phyloP scores from a whole-genome alignment of 1,140 invertebrate genomes.

The Telenomus remus region DNA sequence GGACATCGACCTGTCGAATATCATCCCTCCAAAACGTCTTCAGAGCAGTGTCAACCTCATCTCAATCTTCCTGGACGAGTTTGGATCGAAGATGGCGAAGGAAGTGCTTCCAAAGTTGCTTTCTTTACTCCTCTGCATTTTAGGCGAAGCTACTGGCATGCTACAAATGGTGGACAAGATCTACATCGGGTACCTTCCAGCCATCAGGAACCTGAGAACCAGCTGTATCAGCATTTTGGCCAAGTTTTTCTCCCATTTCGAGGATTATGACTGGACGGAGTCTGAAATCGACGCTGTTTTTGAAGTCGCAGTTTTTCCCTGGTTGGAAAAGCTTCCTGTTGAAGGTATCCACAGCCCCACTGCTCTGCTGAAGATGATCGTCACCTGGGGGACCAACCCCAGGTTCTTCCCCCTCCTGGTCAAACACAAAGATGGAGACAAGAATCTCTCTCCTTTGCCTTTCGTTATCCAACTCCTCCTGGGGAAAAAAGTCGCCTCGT shows the following conservation, averaged over 20 bases:
- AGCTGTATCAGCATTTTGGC: constrained; percentile 78
- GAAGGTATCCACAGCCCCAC: constrained; percentile 91
- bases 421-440: constrained; percentile 76
- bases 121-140: constrained; percentile 83
- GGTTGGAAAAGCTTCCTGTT: constrained; percentile 83
- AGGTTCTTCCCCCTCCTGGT: constrained; percentile 84
- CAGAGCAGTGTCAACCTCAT: constrained; percentile 86
- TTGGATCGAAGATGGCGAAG: constrained; percentile 84
- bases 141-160: constrained; percentile 79
- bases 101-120: constrained; percentile 82
- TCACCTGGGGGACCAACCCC: constrained; percentile 85
- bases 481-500: constrained; percentile 79
- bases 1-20: constrained; percentile 78
- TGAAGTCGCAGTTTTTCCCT: constrained; percentile 87
- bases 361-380: constrained; percentile 85
- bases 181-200: constrained; percentile 78
- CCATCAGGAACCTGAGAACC: constrained; percentile 82
- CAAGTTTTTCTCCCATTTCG: constrained; percentile 88
- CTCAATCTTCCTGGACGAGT: constrained; percentile 88
- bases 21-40: constrained; percentile 83
- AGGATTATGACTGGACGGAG: constrained; percentile 83
- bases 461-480: constrained; percentile 83
- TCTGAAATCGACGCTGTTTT: constrained; percentile 86
- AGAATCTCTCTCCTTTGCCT: constrained; percentile 77
- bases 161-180: constrained; percentile 76